These are phyloP conservation scores for Rhynchonycteris naso DNA, from an alignment of 2,797 vertebrate genomes.

Conservation along the genomic window DNA sequence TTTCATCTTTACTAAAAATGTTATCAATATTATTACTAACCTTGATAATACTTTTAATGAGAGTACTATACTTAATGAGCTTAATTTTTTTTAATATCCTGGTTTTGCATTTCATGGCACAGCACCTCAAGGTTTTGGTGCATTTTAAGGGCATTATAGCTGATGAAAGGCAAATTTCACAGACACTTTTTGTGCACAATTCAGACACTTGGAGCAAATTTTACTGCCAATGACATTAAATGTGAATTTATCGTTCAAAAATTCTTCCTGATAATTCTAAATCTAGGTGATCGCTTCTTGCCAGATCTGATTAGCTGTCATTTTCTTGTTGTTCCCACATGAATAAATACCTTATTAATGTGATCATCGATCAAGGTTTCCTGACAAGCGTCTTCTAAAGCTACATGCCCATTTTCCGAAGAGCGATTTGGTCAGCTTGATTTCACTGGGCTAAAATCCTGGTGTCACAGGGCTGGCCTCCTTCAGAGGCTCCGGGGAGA, in stretches of 20 bases:
- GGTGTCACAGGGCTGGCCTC: background rate
- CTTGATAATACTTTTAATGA: background rate
- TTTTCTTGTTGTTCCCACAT: rapidly evolving
- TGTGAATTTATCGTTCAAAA: background rate
- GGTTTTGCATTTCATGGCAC: background rate
- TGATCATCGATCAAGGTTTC: rapidly evolving
- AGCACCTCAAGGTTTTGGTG: background rate
- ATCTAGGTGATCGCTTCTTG: too few species aligned
- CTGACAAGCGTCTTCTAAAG: background rate
- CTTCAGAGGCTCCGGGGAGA: too few species aligned
- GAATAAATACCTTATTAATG: rapidly evolving
- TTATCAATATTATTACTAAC: too few species aligned
- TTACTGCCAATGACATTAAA: background rate
- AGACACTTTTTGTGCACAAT: rapidly evolving
- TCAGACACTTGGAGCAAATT: background rate
- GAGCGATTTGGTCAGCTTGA: too few species aligned
- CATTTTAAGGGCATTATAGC: rapidly evolving
- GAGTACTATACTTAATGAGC: background rate
- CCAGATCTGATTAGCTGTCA: background rate
- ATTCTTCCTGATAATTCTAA: too few species aligned
- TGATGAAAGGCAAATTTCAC: too few species aligned
- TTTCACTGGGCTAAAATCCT: background rate
- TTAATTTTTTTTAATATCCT: background rate
- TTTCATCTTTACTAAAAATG: background rate
- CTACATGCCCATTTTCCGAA: rapidly evolving